Percentiles rank a stretch among this genome's conserved stretches.
phyloP scores from a whole-genome alignment of 1,140 invertebrate genomes.

The Drosophila bocki region DNA sequence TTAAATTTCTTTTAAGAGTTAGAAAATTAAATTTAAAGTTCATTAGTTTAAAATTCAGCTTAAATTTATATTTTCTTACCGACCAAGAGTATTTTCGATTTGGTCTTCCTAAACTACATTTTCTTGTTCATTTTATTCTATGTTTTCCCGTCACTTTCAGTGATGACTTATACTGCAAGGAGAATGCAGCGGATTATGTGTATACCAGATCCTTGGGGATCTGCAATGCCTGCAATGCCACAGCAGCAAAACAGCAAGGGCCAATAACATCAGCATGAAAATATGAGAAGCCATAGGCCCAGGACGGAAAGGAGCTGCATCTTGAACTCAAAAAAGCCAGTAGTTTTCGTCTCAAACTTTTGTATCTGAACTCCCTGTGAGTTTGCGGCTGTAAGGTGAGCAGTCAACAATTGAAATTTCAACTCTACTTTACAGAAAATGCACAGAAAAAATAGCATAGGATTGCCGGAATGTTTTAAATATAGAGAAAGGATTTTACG shows the following conservation, averaged over 20 bases:
- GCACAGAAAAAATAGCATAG: neutral
- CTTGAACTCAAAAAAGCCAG: neutral
- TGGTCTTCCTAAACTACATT: neutral
- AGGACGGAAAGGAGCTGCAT: slow-evolving; percentile 1
- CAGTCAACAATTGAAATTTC: slow-evolving; percentile 57
- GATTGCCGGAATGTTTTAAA: neutral
- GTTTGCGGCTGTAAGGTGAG: slow-evolving; percentile 49
- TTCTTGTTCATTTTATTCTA: neutral
- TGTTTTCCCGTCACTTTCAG: slow-evolving; percentile 4
- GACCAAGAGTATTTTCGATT: neutral
- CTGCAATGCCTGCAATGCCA: slow-evolving; percentile 41
- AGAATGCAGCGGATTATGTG: slow-evolving; percentile 13
- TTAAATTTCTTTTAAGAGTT: neutral
- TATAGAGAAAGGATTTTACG: neutral
- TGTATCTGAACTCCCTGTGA: slow-evolving; percentile 16
- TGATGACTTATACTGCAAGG: slow-evolving; percentile 49
- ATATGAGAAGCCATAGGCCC: slow-evolving; percentile 52
- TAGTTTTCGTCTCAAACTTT: slow-evolving; percentile 4
- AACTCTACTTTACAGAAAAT: neutral
- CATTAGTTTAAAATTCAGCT: neutral
- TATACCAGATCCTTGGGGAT: slow-evolving; percentile 24
- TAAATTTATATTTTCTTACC: too few species aligned
- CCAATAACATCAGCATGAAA: slow-evolving; percentile 72
- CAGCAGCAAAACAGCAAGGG: slow-evolving; percentile 43
- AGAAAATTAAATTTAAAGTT: too few species aligned